A percentile compares a stretch with the other conserved stretches of the same genome.
These are phyloP conservation scores for Spondyliosoma cantharus DNA, from an alignment of 2,797 vertebrate species.

Conservation along the genomic window DNA sequence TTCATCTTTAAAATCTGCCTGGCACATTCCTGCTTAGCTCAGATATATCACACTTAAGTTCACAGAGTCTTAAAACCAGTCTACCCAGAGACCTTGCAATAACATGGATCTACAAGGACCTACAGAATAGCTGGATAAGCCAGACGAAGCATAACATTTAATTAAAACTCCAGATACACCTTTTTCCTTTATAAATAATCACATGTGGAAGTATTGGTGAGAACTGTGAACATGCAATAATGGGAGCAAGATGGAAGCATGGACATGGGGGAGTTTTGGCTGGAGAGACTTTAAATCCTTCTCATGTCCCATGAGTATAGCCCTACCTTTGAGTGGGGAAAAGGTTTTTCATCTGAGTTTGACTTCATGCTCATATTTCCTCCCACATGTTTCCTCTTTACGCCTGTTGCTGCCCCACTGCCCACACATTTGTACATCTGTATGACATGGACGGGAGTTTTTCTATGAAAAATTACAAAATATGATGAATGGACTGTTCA, in stretches of 20 bases:
- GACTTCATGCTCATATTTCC: slow-evolving; percentile 63
- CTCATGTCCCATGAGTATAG: slow-evolving; percentile 52
- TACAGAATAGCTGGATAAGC: slow-evolving; percentile 6
- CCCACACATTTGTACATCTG: slow-evolving; percentile 59
- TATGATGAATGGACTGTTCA: slow-evolving; percentile 3
- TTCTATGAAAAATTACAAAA: slow-evolving; percentile 32
- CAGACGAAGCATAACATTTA: neutral
- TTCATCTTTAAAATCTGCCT: slow-evolving; percentile 27
- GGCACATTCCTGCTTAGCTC: slow-evolving; percentile 25
- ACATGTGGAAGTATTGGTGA: neutral
- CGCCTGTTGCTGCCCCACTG: slow-evolving; percentile 51
- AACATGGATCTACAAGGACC: neutral
- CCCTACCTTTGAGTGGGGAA: slow-evolving; percentile 67
- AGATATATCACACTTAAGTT: slow-evolving; percentile 1
- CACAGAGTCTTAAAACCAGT: neutral
- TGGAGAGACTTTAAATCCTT: slow-evolving; percentile 51
- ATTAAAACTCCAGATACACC: neutral
- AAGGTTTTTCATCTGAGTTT: slow-evolving; percentile 52
- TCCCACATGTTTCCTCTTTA: slow-evolving; percentile 59
- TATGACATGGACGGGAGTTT: slow-evolving; percentile 35
- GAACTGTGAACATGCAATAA: slow-evolving; percentile 50
- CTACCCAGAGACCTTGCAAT: slow-evolving; percentile 3
- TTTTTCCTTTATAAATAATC: slow-evolving; percentile 10
- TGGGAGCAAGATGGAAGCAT: slow-evolving; percentile 57
- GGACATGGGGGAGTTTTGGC: slow-evolving; percentile 51